These are phyloP conservation scores for Sigmodon hispidus DNA, from an alignment of 2,113 vertebrate species.

Conservation along the genomic window DNA sequence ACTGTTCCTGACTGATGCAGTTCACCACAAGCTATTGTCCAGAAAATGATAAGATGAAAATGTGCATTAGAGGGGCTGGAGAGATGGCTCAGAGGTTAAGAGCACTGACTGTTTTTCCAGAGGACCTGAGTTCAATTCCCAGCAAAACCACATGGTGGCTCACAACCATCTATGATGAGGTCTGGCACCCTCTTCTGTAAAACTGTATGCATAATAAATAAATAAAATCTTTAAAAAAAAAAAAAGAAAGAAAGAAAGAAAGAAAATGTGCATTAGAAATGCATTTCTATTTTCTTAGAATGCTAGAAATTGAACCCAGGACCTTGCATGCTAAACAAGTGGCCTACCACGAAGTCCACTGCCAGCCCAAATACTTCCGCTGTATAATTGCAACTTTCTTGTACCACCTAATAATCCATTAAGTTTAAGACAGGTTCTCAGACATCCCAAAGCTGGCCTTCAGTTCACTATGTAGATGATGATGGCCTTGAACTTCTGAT, in stretches of 20 bases:
- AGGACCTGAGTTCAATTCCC: too few relatives aligned
- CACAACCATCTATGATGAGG: too few relatives aligned
- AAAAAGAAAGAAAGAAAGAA: too few relatives aligned
- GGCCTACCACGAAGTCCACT: background rate
- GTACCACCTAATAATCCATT: background rate
- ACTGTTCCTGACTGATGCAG: background rate
- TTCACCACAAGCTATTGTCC: background rate
- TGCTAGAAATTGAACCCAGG: background rate
- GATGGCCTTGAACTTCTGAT: background rate
- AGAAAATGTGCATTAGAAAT: background rate
- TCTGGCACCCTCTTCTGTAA: too few relatives aligned
- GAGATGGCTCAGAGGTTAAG: too few relatives aligned
- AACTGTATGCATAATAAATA: too few relatives aligned
- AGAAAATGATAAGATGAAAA: background rate
- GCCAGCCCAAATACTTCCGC: background rate
- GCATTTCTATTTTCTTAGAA: background rate
- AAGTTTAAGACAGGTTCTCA: background rate
- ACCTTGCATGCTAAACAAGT: background rate
- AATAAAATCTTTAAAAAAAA: too few relatives aligned
- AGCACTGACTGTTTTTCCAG: too few relatives aligned
- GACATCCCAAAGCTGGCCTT: background rate
- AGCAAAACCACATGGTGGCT: too few relatives aligned
- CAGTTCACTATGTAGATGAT: background rate
- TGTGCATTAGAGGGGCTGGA: background rate
- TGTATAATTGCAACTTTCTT: background rate